Evolutionary conservation across 2,113 vertebrate species (phyloP).

Genomic region (Notothenia coriiceps): DNA sequence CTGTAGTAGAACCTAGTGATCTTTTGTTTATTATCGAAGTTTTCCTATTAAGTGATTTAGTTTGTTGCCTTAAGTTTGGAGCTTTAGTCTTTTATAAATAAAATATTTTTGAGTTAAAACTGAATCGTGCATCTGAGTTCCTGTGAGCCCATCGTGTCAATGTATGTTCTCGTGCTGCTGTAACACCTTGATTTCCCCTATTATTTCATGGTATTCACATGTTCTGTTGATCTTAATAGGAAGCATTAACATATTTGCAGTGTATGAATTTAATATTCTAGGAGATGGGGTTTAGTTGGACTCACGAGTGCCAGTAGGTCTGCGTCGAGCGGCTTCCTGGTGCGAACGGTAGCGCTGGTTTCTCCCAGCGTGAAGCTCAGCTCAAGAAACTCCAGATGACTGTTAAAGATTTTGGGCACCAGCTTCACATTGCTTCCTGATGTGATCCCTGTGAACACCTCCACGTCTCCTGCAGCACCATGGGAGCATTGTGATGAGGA

Average conservation of each 20-base stretch:
- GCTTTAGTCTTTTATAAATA: too few species aligned
- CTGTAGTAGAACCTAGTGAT: too few species aligned
- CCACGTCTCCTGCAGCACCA: conserved; percentile 71
- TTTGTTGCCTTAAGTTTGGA: too few species aligned
- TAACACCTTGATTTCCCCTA: background rate
- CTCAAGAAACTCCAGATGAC: conserved; percentile 50
- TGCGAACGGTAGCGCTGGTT: conserved; percentile 49
- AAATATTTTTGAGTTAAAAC: too few species aligned
- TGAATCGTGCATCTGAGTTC: too few species aligned
- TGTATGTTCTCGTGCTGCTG: background rate
- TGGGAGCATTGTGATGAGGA: background rate
- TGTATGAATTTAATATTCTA: background rate
- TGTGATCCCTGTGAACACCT: conserved; percentile 49
- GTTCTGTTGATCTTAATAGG: background rate
- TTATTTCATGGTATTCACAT: background rate
- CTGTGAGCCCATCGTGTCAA: too few species aligned
- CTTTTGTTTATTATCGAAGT: too few species aligned
- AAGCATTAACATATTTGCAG: background rate
- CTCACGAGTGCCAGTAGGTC: conserved; percentile 17
- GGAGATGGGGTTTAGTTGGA: background rate
- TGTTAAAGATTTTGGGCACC: rapidly evolving
- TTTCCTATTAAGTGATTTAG: too few species aligned
- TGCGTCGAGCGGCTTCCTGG: conserved; percentile 71
- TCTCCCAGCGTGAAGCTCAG: conserved; percentile 40
- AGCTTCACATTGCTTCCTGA: conserved; percentile 37